Conservation (phyloP, 2,888 invertebrate genomes). For the Morpho achilles region DNA sequence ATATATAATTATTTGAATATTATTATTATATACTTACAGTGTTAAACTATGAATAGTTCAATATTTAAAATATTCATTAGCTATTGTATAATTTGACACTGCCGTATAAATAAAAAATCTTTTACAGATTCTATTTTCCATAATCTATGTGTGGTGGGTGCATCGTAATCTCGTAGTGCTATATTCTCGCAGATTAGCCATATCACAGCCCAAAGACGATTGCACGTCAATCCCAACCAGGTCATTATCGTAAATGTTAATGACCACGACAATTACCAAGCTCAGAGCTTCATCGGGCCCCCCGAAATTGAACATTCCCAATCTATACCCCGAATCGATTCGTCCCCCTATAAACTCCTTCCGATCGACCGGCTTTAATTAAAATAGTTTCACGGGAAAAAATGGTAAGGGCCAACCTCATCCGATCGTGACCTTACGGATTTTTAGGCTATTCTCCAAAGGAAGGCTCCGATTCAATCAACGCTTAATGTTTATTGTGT, state of each 20-base stretch:
- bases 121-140: slow-evolving; percentile 29
- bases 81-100: not conserved
- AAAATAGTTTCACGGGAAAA: slow-evolving; percentile 69
- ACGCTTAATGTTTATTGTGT: slow-evolving; percentile 26
- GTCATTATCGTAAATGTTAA: slow-evolving; percentile 76
- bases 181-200: slow-evolving; percentile 42
- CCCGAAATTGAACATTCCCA: slow-evolving; percentile 63
- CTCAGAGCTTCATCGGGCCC: slow-evolving; percentile 53
- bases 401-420: slow-evolving; percentile 51
- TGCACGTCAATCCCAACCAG: slow-evolving; percentile 61
- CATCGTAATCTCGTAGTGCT: slow-evolving; percentile 16
- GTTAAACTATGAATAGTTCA: no score
- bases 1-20: no score
- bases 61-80: not conserved
- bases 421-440: slow-evolving; percentile 38
- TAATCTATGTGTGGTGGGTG: slow-evolving; percentile 21
- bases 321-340: slow-evolving; percentile 59
- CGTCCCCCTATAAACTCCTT: slow-evolving; percentile 67
- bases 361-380: slow-evolving; percentile 63
- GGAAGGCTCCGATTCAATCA: slow-evolving; percentile 32
- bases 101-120: slow-evolving; percentile 3
- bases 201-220: slow-evolving; percentile 57
- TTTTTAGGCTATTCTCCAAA: slow-evolving; percentile 27
- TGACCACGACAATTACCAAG: slow-evolving; percentile 69
- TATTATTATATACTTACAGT: no score